phyloP scores from a whole-genome alignment of 1,140 invertebrate species.

The Hylyphantes graminicola region DNA sequence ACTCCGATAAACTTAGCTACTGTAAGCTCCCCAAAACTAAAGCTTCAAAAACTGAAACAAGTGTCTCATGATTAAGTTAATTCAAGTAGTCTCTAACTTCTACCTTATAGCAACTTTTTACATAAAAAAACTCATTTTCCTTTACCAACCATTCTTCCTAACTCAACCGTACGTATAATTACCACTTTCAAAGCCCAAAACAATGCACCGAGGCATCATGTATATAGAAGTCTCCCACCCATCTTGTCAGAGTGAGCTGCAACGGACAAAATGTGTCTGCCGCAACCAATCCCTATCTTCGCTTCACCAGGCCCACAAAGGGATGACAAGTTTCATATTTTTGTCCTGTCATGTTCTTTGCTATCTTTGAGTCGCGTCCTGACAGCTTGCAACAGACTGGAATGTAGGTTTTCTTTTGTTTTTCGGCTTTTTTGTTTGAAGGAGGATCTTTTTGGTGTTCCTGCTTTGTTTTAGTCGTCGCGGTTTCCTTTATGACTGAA shows the following conservation, averaged over 20 bases:
- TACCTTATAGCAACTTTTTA: too few relatives aligned
- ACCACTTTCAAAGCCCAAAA: too few relatives aligned
- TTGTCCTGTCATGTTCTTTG: conserved; percentile 30
- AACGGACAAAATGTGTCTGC: conserved; percentile 24
- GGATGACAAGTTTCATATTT: conserved; percentile 43
- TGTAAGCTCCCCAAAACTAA: too few relatives aligned
- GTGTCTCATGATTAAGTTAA: too few relatives aligned
- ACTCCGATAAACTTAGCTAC: too few relatives aligned
- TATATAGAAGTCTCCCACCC: too few relatives aligned
- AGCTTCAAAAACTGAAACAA: too few relatives aligned
- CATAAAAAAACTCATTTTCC: too few relatives aligned
- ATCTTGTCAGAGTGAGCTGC: neutral
- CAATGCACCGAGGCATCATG: too few relatives aligned
- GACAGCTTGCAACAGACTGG: conserved; percentile 36
- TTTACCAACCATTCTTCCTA: too few relatives aligned
- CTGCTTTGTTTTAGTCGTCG: conserved; percentile 3
- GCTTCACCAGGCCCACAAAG: conserved; percentile 25
- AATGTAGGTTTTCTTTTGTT: conserved; percentile 10
- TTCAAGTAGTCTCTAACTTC: too few relatives aligned
- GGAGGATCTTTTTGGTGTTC: neutral
- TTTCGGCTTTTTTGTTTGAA: conserved; percentile 10
- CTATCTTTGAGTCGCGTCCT: conserved; percentile 32
- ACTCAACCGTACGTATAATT: too few relatives aligned
- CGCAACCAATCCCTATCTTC: conserved; percentile 31
- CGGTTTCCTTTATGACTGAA: neutral